Percentiles rank a stretch among this genome's conserved stretches.
These are phyloP conservation scores for Doris montereyensis DNA, from an alignment of 2,888 invertebrate species.

Conservation along the genomic window DNA sequence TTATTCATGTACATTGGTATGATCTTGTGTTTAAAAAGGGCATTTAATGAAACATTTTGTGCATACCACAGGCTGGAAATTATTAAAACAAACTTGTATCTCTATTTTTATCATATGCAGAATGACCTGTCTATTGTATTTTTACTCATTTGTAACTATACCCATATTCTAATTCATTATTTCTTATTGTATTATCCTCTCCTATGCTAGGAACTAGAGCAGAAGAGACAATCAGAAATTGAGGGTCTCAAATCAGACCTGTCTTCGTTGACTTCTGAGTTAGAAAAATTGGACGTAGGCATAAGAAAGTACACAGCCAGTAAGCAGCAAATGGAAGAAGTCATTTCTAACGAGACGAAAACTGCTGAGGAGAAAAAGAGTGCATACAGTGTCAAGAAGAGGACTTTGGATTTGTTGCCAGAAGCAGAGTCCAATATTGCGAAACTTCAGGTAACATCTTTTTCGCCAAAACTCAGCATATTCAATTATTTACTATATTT, in stretches of 20 bases:
- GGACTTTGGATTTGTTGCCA: constrained; percentile 79
- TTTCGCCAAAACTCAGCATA: no score
- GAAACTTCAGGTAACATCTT: constrained; percentile 69
- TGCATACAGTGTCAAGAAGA: constrained; percentile 70
- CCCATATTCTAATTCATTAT: neutral
- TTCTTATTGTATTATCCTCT: neutral
- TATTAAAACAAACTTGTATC: neutral
- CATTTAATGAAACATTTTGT: neutral
- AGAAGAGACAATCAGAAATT: constrained; percentile 69
- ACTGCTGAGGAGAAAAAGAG: constrained; percentile 65
- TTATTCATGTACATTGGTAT: no score
- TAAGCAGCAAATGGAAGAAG: constrained; percentile 68
- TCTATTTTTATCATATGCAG: neutral
- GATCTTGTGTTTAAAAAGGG: constrained; percentile 2
- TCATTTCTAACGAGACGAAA: constrained; percentile 73
- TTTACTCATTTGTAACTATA: neutral
- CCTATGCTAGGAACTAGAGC: constrained; percentile 69
- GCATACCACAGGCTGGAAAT: neutral
- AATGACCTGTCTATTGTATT: neutral
- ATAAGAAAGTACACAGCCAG: constrained; percentile 66
- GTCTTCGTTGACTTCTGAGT: constrained; percentile 55
- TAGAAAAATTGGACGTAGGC: constrained; percentile 66
- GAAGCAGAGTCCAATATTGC: constrained; percentile 75
- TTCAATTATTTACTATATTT: no score
- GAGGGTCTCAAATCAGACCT: constrained; percentile 64